Evolutionary conservation across 2,888 invertebrate genomes (phyloP).

Genomic region (Rotaria magnacalcarata): DNA sequence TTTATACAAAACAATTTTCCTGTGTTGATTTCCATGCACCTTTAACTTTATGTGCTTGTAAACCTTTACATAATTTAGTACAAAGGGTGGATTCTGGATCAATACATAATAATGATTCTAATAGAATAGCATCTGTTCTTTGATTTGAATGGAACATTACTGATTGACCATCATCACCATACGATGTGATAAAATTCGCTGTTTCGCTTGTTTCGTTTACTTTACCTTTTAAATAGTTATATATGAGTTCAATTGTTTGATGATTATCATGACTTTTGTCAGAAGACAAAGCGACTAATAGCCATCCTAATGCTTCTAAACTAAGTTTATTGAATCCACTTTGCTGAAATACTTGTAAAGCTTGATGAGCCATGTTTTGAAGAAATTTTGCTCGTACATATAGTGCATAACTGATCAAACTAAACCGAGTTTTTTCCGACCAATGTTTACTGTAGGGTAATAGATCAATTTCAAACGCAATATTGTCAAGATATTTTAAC

Average conservation of each 20-base stretch:
- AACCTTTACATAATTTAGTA: slow-evolving; percentile 24
- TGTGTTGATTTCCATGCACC: slow-evolving; percentile 24
- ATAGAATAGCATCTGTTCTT: slow-evolving; percentile 20
- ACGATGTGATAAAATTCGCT: slow-evolving; percentile 1
- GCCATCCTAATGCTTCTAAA: slow-evolving; percentile 16
- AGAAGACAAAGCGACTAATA: not conserved
- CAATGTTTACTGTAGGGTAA: not conserved
- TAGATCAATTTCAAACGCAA: slow-evolving; percentile 3
- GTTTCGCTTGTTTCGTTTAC: slow-evolving; percentile 3
- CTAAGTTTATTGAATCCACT: slow-evolving; percentile 4
- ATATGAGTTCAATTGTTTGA: slow-evolving; percentile 12
- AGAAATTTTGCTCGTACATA: not conserved
- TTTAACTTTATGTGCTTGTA: slow-evolving; percentile 20
- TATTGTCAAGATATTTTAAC: slow-evolving; percentile 19
- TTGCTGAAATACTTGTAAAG: not conserved
- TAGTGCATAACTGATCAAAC: slow-evolving; percentile 6
- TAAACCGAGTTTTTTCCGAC: slow-evolving; percentile 19
- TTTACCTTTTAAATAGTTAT: not conserved
- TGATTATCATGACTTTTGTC: not conserved
- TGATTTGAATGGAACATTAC: slow-evolving; percentile 15
- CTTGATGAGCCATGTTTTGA: not conserved
- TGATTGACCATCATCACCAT: slow-evolving; percentile 24
- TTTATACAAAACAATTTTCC: slow-evolving; percentile 20
- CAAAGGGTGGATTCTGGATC: not conserved
- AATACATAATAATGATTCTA: slow-evolving; percentile 19